Base-by-base conservation (phyloP, 2,113 vertebrate genomes). In the Campylomormyrus numenius region DNA sequence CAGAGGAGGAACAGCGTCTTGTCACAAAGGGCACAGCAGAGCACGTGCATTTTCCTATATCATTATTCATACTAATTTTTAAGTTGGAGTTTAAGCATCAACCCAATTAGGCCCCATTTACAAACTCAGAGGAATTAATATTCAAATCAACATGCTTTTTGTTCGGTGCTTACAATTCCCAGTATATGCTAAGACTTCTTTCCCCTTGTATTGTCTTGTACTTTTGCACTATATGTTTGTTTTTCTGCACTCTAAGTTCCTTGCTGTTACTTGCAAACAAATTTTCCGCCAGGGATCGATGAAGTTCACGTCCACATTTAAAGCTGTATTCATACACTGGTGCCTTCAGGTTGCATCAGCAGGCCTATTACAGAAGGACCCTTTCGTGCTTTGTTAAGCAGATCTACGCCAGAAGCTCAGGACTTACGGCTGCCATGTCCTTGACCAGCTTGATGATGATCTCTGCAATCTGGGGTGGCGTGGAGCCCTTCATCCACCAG, bases 401-500 rank as follows among this genome's bases (percentile, higher is more conserved):
- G 35, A 42, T 42, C 74, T 21, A 19, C 35, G 3, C 35, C 74
- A 19, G 35, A 17, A 80, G 35, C 31, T 42, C 74, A 1, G 35
- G 31, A 80, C 98, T 98, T 95, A 99, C 98, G 91, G 97, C 97
- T 88, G 98, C 98, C 98, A 99, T 99, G 93, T 99, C 98, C 95
- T 99, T 99, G 88, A 99, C 96, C 90, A 99, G 96, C 92, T 99
- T 99, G 94, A 99, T 99, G 93, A 99, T 99, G 93, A 99, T 99
- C 93, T 99, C 98, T 85, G 98, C 97, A 90, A 99, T 99, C 93
- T 99, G 98, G 1, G 98, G 97, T 89, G 98, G 98, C 49, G 98
- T 99, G 88, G 98, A 99, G 86, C 98, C 98, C 91, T 99, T 99
- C 98, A 99, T 98, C 98, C 98, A 99, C 98, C 98, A 99, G 91